phyloP scores from a whole-genome alignment of 2,888 invertebrate species.

The Latrodectus elegans region DNA sequence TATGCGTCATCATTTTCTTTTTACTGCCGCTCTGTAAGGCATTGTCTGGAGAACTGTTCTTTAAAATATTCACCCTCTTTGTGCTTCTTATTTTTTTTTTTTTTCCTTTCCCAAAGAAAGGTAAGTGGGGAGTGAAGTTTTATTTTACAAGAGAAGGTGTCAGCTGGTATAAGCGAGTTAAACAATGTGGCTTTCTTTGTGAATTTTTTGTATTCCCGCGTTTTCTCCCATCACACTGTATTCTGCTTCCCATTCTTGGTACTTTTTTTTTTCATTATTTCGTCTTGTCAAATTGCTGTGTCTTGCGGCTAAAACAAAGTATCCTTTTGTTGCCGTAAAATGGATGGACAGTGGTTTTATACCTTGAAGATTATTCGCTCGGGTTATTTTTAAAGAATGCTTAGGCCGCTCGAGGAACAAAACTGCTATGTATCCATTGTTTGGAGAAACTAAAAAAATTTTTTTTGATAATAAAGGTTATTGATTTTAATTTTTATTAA shows the following conservation, averaged over 20 bases:
- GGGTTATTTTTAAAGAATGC: too few species aligned
- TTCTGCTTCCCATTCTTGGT: neutral
- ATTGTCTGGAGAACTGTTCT: slow-evolving; percentile 43
- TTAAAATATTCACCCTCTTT: slow-evolving; percentile 65
- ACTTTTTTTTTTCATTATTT: slow-evolving; percentile 12
- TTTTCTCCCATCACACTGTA: slow-evolving; percentile 10
- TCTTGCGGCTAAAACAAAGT: slow-evolving; percentile 38
- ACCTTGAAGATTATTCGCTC: neutral
- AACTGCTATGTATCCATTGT: too few species aligned
- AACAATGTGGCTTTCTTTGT: slow-evolving; percentile 52
- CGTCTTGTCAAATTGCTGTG: slow-evolving; percentile 47
- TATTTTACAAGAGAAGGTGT: slow-evolving; percentile 58
- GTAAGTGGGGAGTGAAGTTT: slow-evolving; percentile 30
- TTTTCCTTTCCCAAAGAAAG: slow-evolving; percentile 20
- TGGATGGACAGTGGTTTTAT: slow-evolving; percentile 3
- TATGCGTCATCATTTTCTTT: slow-evolving; percentile 60
- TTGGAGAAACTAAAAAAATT: too few species aligned
- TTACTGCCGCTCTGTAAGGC: slow-evolving; percentile 41
- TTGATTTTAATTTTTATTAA: too few species aligned
- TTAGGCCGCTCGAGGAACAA: too few species aligned
- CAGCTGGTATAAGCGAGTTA: slow-evolving; percentile 65
- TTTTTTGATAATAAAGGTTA: too few species aligned
- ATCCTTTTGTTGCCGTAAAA: slow-evolving; percentile 16
- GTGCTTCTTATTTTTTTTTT: slow-evolving; percentile 19
- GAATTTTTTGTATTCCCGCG: slow-evolving; percentile 15